Evolutionary conservation across 2,797 vertebrate species (phyloP).

Genomic region (Darevskia mixta): DNA sequence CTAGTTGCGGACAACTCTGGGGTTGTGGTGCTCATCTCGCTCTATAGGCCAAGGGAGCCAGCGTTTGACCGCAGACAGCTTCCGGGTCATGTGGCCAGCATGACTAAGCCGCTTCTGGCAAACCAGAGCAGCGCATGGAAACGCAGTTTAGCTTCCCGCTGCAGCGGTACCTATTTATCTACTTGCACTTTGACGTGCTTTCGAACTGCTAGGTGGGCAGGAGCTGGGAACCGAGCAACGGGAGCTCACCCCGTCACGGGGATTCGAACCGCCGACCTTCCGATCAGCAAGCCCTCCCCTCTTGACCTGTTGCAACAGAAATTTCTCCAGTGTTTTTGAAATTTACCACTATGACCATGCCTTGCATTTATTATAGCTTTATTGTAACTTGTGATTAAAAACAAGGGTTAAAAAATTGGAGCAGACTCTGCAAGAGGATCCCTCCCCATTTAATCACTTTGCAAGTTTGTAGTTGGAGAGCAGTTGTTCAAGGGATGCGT

Average conservation of each 20-base stretch:
- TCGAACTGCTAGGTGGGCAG: too few relatives aligned
- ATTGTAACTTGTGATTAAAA: constrained; percentile 13
- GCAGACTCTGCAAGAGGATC: neutral
- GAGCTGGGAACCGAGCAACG: too few relatives aligned
- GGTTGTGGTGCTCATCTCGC: accelerated
- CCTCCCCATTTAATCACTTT: neutral
- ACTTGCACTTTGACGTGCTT: too few relatives aligned
- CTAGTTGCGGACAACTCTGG: accelerated
- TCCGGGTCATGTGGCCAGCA: too few relatives aligned
- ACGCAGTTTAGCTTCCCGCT: accelerated
- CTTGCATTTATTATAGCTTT: neutral
- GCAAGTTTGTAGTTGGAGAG: constrained; percentile 1
- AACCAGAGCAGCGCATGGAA: too few relatives aligned
- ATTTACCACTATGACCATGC: neutral
- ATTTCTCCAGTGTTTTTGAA: neutral
- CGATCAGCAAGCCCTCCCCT: neutral
- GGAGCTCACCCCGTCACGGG: too few relatives aligned
- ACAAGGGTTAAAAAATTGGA: constrained; percentile 9
- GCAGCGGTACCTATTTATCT: too few relatives aligned
- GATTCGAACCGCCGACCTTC: too few relatives aligned
- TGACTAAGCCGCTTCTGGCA: too few relatives aligned
- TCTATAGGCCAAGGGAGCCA: too few relatives aligned
- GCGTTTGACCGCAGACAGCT: too few relatives aligned
- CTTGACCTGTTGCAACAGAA: constrained; percentile 1
- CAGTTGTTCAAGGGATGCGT: neutral